A percentile compares a stretch with the other conserved stretches of the same genome.
Evolutionary conservation across 2,888 invertebrate genomes (phyloP).

Genomic region (Cerastis rubricosa): DNA sequence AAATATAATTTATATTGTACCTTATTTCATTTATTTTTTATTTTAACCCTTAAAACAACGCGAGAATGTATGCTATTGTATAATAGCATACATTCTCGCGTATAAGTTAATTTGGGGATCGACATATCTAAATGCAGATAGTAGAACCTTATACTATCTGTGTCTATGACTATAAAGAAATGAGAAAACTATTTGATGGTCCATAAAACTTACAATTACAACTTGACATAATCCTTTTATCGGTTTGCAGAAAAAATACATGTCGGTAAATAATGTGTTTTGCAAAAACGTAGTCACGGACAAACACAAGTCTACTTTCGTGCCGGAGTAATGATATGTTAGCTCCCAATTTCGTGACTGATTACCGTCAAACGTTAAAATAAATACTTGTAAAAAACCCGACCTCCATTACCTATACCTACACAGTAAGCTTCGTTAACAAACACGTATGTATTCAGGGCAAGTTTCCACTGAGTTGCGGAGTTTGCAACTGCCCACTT

Average conservation of each 20-base stretch:
- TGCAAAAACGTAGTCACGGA: neutral
- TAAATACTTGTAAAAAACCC: constrained; percentile 45
- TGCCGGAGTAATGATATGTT: constrained; percentile 53
- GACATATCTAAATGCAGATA: no score
- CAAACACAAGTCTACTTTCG: constrained; percentile 18
- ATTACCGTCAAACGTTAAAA: constrained; percentile 56
- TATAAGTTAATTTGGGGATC: no score
- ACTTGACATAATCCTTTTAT: neutral
- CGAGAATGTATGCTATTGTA: neutral
- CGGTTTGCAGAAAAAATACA: neutral
- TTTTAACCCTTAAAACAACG: neutral
- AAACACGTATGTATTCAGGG: constrained; percentile 20
- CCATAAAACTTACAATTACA: neutral
- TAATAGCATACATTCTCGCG: no score
- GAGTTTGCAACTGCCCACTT: constrained; percentile 46
- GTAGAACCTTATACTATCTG: no score
- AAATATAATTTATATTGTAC: neutral
- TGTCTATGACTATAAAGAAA: neutral
- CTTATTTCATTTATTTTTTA: neutral
- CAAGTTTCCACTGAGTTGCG: constrained; percentile 40
- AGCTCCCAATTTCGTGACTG: constrained; percentile 59
- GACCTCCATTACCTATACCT: constrained; percentile 19
- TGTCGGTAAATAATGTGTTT: neutral
- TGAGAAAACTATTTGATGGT: neutral
- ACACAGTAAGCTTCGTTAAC: constrained; percentile 24